Base-by-base conservation (phyloP, 2,113 vertebrate species). In the Mobula birostris region DNA sequence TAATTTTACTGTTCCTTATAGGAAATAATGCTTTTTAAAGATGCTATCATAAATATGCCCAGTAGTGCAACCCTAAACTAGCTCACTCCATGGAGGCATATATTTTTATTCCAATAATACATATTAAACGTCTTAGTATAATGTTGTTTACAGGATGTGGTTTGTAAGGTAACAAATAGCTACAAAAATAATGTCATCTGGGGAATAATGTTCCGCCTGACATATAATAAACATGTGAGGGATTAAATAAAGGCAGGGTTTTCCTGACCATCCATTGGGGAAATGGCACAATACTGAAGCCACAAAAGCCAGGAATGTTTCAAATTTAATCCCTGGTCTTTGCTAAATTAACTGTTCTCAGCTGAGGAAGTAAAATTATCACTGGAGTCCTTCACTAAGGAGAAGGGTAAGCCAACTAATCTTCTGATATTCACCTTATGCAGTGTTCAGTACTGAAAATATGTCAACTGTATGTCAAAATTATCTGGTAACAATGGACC, bases 161-260 rank as follows among this genome's bases (percentile, higher is more conserved):
- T 83, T 83, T 56, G 40, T 56, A 83, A 83, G 80, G 19, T 56
- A 83, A 83, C 80, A 56, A 83, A 83, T 40, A 36, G 79, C 40
- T 82, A 40, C 79, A 48, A 40, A 82, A 82, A 48, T 58, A 17
- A 58, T 83, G 80, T 83, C 80, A 83, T 83, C 80, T 83, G 80
- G 80, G 79, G 80, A 58, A 24, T 83, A 83, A 83, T 56, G 19
- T 83, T 58, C 48, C 12, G 19, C 80, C 27, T 56, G 80, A 58
- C 80, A 6, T 24, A 58, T 40, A 83, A 83, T 83, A 83, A 83
- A 83, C 24, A 83, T 56, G 80, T 56, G 40, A 83, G 80, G 80
- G 6, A 83, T 83, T 74, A 83, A 83, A 56, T 56, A 83, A 83
- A 24, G 27, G 12, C 17, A 48, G 36, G 19, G 21, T 58, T 83